Base-by-base conservation (phyloP, 2,797 vertebrate genomes). In the Cossypha caffra region DNA sequence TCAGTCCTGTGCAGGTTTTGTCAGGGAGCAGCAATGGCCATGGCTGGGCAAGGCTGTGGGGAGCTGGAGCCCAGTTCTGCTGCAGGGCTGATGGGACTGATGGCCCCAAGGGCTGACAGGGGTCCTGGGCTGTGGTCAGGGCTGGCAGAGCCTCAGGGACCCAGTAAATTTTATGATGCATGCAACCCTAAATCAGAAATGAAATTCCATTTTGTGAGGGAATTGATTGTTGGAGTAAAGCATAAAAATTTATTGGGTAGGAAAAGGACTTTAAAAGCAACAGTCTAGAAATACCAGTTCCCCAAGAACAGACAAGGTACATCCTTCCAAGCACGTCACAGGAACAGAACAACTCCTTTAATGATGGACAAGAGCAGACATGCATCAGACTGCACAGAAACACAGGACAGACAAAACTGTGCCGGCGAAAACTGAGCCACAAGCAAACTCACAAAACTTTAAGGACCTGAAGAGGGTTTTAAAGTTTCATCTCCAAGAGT, bases 341-440 rank as follows among this genome's bases (percentile, higher is more conserved):
- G n/a, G 29, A 23, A 40, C 21, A 71, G 17, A 67, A 48, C 4
- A 38, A 29, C 31, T 26, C 16, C 15, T 68, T 64, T 28, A 45
- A 45, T 12, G 38, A 37, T 16, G 17, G 38, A 21, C 61, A 81
- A 35, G 31, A 69, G 35, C 11, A 35, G 24, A 57, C 0, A 0
- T 31, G n/a, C 4, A 63, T 45, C 54, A 35, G 10, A 29, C 47
- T 62, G 43, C 35, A 54, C 42, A 68, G 55, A 76, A 84, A 37
- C 6, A 20, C 11, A 25, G 48, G 42, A 52, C 4, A n/a, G 45
- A 80, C 8, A 62, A 58, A 82, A 29, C 26, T 31, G 13, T 17
- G 37, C 28, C 1, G 1, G 18, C 1, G 4, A 62, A 69, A 71
- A 28, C 28, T 23, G 18, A 73, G 26, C 35, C 29, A 86, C 10